Percentiles rank a stretch among this genome's conserved stretches.
Conservation (phyloP, 2,888 invertebrate species). For the Luffia ferchaultella region DNA sequence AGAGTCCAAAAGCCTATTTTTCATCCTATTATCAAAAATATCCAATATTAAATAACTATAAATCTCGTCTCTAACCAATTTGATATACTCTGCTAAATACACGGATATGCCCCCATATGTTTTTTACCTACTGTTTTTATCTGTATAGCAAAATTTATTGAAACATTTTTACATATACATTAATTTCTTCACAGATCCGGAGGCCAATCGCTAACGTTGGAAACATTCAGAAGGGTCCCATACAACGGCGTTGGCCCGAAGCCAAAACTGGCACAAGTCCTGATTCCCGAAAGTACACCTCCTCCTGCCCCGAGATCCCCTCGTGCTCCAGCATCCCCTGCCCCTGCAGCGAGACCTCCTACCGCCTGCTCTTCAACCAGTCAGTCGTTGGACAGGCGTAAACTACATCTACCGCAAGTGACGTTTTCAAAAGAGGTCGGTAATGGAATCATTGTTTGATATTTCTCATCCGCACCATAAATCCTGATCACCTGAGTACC, state of each 20-base stretch:
- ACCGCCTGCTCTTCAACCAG: constrained; percentile 77
- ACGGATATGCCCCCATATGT: too few species aligned
- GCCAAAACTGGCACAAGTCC: constrained; percentile 33
- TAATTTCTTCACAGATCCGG: constrained; percentile 62
- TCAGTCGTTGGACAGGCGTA: constrained; percentile 67
- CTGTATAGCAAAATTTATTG: too few species aligned
- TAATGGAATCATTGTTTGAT: constrained; percentile 83
- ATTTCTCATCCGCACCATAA: too few species aligned
- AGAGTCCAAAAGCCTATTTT: too few species aligned
- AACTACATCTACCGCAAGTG: constrained; percentile 80
- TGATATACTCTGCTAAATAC: too few species aligned
- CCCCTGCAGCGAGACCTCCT: constrained; percentile 64
- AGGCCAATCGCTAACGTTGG: constrained; percentile 74
- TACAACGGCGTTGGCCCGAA: constrained; percentile 41
- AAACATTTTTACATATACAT: too few species aligned
- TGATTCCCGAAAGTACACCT: neutral
- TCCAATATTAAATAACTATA: too few species aligned
- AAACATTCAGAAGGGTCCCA: constrained; percentile 73
- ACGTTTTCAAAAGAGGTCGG: constrained; percentile 93
- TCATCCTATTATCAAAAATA: too few species aligned
- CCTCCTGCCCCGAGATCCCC: constrained; percentile 40
- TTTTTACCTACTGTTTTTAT: too few species aligned
- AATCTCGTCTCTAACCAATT: too few species aligned
- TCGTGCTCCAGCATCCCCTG: constrained; percentile 40
- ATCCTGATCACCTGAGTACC: too few species aligned